Base-by-base conservation (phyloP, 2,888 invertebrate species). In the Rhamnusium bicolor region DNA sequence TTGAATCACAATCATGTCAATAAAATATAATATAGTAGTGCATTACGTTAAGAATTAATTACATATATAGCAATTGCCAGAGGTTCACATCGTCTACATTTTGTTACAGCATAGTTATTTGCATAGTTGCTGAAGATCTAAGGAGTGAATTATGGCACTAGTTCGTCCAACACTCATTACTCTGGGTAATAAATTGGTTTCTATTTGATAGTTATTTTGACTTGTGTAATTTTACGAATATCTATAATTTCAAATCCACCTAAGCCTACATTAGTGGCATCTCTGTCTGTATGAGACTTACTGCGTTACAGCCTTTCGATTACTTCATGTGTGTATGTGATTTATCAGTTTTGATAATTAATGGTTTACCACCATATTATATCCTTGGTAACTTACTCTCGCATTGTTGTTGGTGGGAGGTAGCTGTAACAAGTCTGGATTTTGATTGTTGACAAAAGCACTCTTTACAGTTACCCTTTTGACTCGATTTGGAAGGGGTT, bases 131-230 rank as follows among this genome's bases (percentile, higher is more conserved):
- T n/a, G n/a, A n/a, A 84, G 72, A 70, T 83, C 82, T 19, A 84
- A 69, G 6, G 81, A 79, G 60, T 84, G 81, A 21, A 84, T 74
- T 79, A 84, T 84, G 27, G 84, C 84, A 29, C 79, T 83, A 0
- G 83, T 84, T 70, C 84, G 79, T 1, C 78, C 79, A 6, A 80
- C 82, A 61, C 82, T 83, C 79, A 82, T 79, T 2, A 84, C 83
- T 68, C 83, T 71, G 0, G 84, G 82, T 0, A n/a, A n/a, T n/a
- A n/a, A n/a, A n/a, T n/a, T n/a, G 79, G 72, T 21, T 74, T 80
- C 84, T 84, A 84, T 71, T 84, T 84, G n/a, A 84, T 79, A 1
- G 84, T 81, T 21, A 84, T 75, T 65, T 84, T 84, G 69, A 84
- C 83, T n/a, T 81, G 73, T 0, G 83, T 83, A 8, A 84, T 82